Conservation (phyloP, 1,140 invertebrate species). For the Drosophila bipectinata region DNA sequence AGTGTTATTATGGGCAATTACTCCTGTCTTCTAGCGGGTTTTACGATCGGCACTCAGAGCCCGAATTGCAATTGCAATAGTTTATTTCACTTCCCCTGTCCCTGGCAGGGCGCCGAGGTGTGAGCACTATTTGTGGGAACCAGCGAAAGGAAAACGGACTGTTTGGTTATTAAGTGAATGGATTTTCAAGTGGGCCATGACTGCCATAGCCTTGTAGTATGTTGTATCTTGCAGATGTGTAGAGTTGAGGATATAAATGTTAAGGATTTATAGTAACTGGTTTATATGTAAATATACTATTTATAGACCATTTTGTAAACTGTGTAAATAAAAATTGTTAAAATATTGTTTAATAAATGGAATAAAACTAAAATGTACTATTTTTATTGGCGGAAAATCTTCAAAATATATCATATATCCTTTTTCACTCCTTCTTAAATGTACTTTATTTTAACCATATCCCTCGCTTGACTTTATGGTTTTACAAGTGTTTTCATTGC, state of each 20-base stretch:
- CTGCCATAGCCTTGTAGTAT: neutral
- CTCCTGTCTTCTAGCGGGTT: conserved; percentile 36
- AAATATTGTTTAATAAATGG: too few relatives aligned
- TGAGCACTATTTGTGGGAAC: conserved; percentile 25
- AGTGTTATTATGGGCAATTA: conserved; percentile 52
- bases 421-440: neutral
- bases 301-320: too few relatives aligned
- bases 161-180: conserved; percentile 9
- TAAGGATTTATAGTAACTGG: neutral
- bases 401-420: neutral
- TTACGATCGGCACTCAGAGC: conserved; percentile 45
- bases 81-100: conserved; percentile 9
- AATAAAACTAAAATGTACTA: too few relatives aligned
- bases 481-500: conserved; percentile 44
- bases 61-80: conserved; percentile 37
- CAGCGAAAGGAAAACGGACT: conserved; percentile 16
- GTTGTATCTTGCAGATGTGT: neutral
- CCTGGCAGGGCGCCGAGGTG: neutral
- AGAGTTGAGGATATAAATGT: neutral
- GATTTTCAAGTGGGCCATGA: conserved; percentile 26
- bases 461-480: conserved; percentile 12
- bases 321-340: too few relatives aligned
- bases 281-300: too few relatives aligned
- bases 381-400: too few relatives aligned
- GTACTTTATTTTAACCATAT: neutral